Conservation (phyloP, 2,888 invertebrate genomes). For the Leptodirus hochenwartii region DNA sequence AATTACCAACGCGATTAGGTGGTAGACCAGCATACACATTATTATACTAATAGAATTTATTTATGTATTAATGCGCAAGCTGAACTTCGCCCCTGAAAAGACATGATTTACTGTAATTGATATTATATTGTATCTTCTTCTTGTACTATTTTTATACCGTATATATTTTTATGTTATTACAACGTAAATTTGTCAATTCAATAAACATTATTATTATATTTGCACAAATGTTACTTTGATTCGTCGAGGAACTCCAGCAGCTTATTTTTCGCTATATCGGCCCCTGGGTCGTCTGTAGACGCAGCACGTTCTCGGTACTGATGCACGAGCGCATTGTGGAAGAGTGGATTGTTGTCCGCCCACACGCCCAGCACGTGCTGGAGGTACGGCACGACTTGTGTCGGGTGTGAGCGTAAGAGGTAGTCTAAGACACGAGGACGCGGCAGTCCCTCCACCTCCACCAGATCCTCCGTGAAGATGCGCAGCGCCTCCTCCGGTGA, state of each 20-base stretch:
- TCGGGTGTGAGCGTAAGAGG: slow-evolving; percentile 61
- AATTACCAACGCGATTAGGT: too few species aligned
- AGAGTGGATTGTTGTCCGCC: slow-evolving; percentile 66
- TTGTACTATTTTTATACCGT: too few species aligned
- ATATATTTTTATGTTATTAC: too few species aligned
- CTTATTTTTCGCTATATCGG: slow-evolving; percentile 37
- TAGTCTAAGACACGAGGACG: slow-evolving; percentile 78
- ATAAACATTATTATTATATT: too few species aligned
- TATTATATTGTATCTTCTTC: too few species aligned
- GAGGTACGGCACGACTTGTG: slow-evolving; percentile 77
- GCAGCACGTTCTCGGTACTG: slow-evolving; percentile 63
- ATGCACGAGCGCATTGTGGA: slow-evolving; percentile 82
- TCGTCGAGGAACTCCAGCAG: slow-evolving; percentile 64
- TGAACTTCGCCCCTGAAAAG: too few species aligned
- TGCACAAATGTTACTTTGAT: too few species aligned
- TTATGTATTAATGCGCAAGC: too few species aligned
- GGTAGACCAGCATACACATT: too few species aligned
- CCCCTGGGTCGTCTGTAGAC: slow-evolving; percentile 19
- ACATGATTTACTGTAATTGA: too few species aligned
- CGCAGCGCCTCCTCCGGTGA: slow-evolving; percentile 68
- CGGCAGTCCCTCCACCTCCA: slow-evolving; percentile 79
- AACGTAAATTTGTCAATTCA: too few species aligned
- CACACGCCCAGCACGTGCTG: slow-evolving; percentile 86
- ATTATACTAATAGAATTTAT: too few species aligned
- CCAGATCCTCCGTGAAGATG: slow-evolving; percentile 72